phyloP scores from a whole-genome alignment of 2,888 invertebrate species.

The Orgyia antiqua region DNA sequence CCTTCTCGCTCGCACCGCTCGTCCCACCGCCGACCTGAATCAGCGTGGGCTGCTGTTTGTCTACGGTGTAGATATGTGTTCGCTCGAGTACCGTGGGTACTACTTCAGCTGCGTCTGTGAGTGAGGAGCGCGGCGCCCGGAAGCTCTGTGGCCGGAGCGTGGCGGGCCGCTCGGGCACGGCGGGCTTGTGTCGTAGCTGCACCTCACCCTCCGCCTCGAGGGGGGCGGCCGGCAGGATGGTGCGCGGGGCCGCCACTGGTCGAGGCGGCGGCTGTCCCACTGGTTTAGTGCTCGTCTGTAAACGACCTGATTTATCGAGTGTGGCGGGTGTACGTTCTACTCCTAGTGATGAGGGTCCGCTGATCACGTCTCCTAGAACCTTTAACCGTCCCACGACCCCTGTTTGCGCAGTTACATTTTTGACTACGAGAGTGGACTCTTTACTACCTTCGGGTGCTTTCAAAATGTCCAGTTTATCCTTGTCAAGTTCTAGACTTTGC shows the following conservation, averaged over 20 bases:
- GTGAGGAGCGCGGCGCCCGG: constrained; percentile 57
- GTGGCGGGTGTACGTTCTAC: constrained; percentile 25
- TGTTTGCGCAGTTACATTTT: constrained; percentile 63
- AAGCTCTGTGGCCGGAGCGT: constrained; percentile 80
- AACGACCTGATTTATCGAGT: constrained; percentile 23
- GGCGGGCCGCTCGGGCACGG: constrained; percentile 88
- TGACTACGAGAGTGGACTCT: constrained; percentile 52
- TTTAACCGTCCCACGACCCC: constrained; percentile 63
- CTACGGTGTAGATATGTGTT: constrained; percentile 84
- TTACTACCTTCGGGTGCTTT: constrained; percentile 29
- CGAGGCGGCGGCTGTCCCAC: constrained; percentile 38
- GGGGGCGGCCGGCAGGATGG: constrained; percentile 39
- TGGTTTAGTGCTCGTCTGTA: constrained; percentile 21
- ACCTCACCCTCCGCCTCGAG: constrained; percentile 54
- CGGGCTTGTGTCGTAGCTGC: constrained; percentile 83
- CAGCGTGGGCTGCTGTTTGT: constrained; percentile 86
- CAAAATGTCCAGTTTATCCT: constrained; percentile 56
- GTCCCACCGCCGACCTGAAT: constrained; percentile 71
- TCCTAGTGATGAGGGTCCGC: constrained; percentile 57
- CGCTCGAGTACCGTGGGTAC: constrained; percentile 78
- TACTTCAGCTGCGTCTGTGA: constrained; percentile 32
- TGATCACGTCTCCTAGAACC: constrained; percentile 46
- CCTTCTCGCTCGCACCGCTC: constrained; percentile 13
- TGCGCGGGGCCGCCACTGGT: constrained; percentile 71
- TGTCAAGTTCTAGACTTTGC: constrained; percentile 77